phyloP scores from a whole-genome alignment of 2,888 invertebrate genomes.

The Agrochola macilenta region DNA sequence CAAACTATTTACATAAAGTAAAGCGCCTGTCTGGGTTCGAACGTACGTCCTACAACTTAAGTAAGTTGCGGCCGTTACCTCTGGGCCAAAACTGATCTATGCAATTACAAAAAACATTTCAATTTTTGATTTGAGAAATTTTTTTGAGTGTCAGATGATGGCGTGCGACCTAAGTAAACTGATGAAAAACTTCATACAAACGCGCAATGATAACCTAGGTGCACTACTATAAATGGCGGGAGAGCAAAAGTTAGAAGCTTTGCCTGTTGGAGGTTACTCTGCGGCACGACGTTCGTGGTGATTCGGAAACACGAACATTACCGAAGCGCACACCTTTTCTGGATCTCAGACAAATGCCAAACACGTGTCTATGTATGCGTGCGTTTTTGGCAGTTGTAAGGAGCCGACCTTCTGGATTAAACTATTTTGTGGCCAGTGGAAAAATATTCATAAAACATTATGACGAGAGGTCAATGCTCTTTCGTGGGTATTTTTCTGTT shows the following conservation, averaged over 20 bases:
- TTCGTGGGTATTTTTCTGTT: slow-evolving; percentile 46
- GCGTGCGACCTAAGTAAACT: no score
- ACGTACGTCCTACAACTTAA: no score
- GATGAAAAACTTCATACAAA: background rate
- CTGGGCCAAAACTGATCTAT: no score
- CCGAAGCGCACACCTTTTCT: background rate
- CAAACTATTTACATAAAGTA: no score
- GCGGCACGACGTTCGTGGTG: background rate
- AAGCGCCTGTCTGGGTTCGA: no score
- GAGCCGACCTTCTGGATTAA: background rate
- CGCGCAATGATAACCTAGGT: background rate
- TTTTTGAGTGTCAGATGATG: background rate
- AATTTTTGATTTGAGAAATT: no score
- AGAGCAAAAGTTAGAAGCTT: background rate
- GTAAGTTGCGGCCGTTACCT: no score
- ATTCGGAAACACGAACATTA: background rate
- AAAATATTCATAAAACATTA: slow-evolving; percentile 67
- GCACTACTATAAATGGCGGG: background rate
- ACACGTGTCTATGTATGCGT: background rate
- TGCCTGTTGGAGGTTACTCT: background rate
- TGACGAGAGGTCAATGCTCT: slow-evolving; percentile 47
- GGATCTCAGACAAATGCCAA: background rate
- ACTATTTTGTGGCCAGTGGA: background rate
- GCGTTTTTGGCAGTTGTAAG: background rate
- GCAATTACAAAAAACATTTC: background rate